These are phyloP conservation scores for Cerastis rubricosa DNA, from an alignment of 2,888 invertebrate species.

Conservation along the genomic window DNA sequence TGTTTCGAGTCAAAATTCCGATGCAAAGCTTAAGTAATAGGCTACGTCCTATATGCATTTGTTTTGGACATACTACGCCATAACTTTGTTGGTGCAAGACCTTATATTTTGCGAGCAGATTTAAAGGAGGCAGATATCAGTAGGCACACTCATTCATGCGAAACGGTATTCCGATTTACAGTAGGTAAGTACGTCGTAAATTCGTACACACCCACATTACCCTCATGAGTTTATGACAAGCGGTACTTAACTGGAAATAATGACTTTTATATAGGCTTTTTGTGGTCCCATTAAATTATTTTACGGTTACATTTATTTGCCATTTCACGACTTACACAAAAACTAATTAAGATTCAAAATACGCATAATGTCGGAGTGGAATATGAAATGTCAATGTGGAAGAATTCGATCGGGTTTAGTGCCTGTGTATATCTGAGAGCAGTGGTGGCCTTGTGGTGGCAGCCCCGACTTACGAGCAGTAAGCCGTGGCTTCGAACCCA, in stretches of 20 bases:
- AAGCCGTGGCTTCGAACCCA: too few relatives aligned
- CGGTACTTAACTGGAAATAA: constrained; percentile 20
- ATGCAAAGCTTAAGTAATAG: too few relatives aligned
- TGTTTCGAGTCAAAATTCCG: not conserved
- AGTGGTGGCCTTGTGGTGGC: too few relatives aligned
- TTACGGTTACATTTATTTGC: constrained; percentile 32
- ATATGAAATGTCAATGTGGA: too few relatives aligned
- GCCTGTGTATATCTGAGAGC: too few relatives aligned
- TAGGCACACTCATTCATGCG: not conserved
- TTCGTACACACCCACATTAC: constrained; percentile 19
- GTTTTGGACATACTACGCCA: not conserved
- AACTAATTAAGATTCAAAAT: constrained; percentile 18
- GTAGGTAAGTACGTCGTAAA: constrained; percentile 19
- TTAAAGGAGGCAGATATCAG: constrained; percentile 3
- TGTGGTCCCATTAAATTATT: constrained; percentile 28
- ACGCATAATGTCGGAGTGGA: not conserved
- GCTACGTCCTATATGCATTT: too few relatives aligned
- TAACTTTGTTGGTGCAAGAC: not conserved
- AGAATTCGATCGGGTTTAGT: not conserved
- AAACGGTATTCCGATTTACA: not conserved
- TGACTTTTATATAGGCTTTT: constrained; percentile 21
- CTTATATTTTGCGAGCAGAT: not conserved
- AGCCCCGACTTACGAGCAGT: too few relatives aligned
- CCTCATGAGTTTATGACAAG: constrained; percentile 37
- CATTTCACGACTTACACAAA: constrained; percentile 4